These are phyloP conservation scores for Monodelphis domestica DNA, from an alignment of 2,797 vertebrate species.

Conservation along the genomic window DNA sequence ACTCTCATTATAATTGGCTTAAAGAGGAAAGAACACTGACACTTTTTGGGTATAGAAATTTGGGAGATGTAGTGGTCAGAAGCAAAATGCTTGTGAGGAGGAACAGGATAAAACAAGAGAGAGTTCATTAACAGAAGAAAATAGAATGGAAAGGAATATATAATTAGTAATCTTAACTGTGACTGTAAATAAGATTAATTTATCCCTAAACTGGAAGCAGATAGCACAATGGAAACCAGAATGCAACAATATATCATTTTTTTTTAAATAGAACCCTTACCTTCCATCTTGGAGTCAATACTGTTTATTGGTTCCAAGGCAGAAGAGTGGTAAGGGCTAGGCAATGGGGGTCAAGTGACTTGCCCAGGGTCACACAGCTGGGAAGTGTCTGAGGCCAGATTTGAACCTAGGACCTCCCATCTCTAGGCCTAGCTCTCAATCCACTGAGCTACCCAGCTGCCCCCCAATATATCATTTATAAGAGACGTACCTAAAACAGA, in stretches of 20 bases:
- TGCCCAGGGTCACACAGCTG: no score
- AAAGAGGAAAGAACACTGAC: neutral
- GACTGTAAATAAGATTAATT: neutral
- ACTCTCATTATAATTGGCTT: constrained; percentile 19
- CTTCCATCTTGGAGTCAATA: no score
- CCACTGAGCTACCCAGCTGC: no score
- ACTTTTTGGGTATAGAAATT: neutral
- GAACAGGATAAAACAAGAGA: neutral
- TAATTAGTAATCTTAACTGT: constrained; percentile 14
- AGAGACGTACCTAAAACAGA: neutral
- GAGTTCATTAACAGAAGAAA: constrained; percentile 1
- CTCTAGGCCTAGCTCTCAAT: no score
- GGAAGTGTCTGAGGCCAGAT: no score
- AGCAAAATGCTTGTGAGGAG: neutral
- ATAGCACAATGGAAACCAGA: neutral
- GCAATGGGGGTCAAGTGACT: no score
- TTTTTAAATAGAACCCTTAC: no score
- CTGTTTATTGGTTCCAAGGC: no score
- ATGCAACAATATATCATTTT: neutral
- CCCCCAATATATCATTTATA: no score
- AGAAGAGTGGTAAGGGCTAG: no score
- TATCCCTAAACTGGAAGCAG: neutral
- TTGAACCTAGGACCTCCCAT: no score
- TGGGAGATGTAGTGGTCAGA: constrained; percentile 1
- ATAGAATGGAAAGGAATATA: neutral